Conservation (phyloP, 2,113 vertebrate genomes). For the Piaya cayana region DNA sequence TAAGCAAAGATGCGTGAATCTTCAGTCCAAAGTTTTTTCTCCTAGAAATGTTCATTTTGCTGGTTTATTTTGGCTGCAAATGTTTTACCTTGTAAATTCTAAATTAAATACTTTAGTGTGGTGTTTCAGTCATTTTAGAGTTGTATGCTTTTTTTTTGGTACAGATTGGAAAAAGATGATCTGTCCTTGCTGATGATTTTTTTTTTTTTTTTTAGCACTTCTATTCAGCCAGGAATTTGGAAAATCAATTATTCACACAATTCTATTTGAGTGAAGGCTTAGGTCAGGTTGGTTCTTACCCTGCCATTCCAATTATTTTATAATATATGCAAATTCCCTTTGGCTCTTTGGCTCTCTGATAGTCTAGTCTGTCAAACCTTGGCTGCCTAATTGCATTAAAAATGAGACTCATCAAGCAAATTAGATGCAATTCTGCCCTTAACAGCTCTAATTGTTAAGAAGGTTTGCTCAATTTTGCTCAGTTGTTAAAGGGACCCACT, state of each 20-base stretch:
- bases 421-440: neutral
- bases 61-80: neutral
- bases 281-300: slow-evolving; percentile 44
- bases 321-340: slow-evolving; percentile 66
- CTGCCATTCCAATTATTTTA: slow-evolving; percentile 57
- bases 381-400: slow-evolving; percentile 59
- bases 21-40: neutral
- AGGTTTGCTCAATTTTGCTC: neutral
- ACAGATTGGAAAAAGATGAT: neutral
- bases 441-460: slow-evolving; percentile 19
- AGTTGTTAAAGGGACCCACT: neutral
- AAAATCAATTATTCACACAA: slow-evolving; percentile 62
- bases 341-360: slow-evolving; percentile 45
- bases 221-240: neutral
- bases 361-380: slow-evolving; percentile 55
- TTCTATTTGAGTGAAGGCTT: slow-evolving; percentile 35
- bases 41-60: neutral
- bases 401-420: slow-evolving; percentile 53
- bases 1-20: neutral
- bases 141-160: neutral
- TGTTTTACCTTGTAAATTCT: neutral
- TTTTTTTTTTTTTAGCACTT: neutral
- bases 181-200: neutral
- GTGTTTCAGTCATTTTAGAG: neutral
- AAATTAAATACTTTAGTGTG: neutral